Evolutionary conservation across 2,797 vertebrate genomes (phyloP).

Genomic region (Myioborus miniatus): DNA sequence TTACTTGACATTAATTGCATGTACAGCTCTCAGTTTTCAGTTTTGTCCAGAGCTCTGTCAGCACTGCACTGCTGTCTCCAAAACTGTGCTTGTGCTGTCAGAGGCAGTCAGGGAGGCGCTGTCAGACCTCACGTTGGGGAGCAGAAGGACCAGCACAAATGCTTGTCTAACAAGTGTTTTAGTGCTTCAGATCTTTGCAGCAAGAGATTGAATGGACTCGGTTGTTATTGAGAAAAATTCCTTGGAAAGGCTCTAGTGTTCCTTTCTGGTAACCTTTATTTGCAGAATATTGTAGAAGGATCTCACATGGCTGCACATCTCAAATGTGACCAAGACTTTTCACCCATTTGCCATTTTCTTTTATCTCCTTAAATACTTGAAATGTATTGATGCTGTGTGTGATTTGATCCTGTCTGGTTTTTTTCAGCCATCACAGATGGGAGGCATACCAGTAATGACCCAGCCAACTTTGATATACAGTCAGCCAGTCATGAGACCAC

Average conservation of each 20-base stretch:
- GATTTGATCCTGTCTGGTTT: conserved; percentile 20
- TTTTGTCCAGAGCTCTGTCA: background rate
- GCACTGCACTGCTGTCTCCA: background rate
- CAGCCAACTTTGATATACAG: conserved; percentile 95
- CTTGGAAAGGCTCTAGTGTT: background rate
- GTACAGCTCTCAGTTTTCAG: rapidly evolving
- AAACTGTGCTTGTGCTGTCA: background rate
- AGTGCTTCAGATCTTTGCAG: background rate
- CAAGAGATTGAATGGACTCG: background rate
- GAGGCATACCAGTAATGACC: conserved; percentile 90
- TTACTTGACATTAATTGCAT: background rate
- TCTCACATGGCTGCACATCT: background rate
- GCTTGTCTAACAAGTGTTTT: background rate
- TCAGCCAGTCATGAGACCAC: conserved; percentile 92
- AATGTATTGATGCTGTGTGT: background rate
- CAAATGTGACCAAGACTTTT: background rate
- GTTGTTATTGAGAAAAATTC: background rate
- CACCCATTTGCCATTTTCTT: background rate
- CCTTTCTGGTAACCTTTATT: background rate
- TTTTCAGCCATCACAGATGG: conserved; percentile 86
- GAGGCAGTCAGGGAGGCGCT: background rate
- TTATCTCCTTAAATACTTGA: background rate
- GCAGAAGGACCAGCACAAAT: background rate
- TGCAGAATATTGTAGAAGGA: background rate
- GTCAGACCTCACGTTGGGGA: background rate